A percentile compares a stretch with the other conserved stretches of the same genome.
Evolutionary conservation across 2,797 vertebrate species (phyloP).

Genomic region (Notoglanidium macrostoma): DNA sequence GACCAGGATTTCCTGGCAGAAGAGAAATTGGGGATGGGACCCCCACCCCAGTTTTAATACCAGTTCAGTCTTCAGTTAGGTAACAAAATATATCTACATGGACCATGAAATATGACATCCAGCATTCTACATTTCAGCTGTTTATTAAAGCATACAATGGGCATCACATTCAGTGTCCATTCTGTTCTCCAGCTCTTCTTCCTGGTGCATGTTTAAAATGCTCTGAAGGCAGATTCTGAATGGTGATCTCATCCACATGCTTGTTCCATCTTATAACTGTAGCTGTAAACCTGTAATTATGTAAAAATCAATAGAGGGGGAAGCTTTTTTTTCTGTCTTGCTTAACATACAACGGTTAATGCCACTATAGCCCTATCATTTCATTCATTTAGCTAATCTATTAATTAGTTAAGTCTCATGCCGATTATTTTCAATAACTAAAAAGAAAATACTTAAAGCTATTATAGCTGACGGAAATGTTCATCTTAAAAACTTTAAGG

Average conservation of each 20-base stretch:
- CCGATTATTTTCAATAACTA: neutral
- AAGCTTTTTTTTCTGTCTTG: neutral
- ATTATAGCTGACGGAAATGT: too few species aligned
- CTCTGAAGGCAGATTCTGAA: neutral
- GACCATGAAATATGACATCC: neutral
- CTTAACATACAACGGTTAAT: neutral
- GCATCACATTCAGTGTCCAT: neutral
- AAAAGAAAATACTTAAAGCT: too few species aligned
- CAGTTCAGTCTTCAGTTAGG: too few species aligned
- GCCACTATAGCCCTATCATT: neutral
- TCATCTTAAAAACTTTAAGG: too few species aligned
- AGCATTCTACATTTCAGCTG: neutral
- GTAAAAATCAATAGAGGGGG: neutral
- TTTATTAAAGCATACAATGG: neutral
- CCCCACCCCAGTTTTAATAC: too few species aligned
- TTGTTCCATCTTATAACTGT: neutral
- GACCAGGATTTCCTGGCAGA: too few species aligned
- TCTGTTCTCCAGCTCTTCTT: neutral
- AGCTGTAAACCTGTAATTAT: neutral
- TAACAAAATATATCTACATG: too few species aligned
- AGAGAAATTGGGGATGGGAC: too few species aligned
- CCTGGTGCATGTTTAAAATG: neutral
- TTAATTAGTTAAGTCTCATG: neutral
- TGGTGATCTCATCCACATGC: neutral
- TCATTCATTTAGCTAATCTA: neutral